These are phyloP conservation scores for Remorina albescens DNA, from an alignment of 2,797 vertebrate genomes.

Conservation along the genomic window DNA sequence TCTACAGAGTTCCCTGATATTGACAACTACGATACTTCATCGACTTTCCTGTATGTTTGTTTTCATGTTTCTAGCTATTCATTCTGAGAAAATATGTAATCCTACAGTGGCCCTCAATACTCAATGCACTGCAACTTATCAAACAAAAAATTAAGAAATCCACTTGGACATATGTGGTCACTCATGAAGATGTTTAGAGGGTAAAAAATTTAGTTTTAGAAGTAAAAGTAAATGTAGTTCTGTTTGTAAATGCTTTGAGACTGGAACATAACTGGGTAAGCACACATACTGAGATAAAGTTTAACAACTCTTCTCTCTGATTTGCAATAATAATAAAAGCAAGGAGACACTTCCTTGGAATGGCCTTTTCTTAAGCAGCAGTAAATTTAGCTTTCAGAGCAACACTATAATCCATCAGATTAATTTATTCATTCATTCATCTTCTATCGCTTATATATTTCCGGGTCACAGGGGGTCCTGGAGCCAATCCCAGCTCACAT, in stretches of 20 bases:
- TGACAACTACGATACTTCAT: not conserved
- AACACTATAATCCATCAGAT: conserved; percentile 9
- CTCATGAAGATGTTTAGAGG: not conserved
- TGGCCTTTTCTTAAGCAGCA: conserved; percentile 15
- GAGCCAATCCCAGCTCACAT: too few relatives aligned
- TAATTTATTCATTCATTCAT: too few relatives aligned
- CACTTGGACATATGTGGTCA: not conserved
- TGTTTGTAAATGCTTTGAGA: too few relatives aligned
- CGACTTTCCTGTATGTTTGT: too few relatives aligned
- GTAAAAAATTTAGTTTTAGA: too few relatives aligned
- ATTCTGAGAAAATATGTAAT: not conserved
- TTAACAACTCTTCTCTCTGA: conserved; percentile 7
- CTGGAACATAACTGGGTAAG: not conserved
- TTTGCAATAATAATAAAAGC: conserved; percentile 22
- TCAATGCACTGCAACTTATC: not conserved
- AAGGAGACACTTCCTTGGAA: conserved; percentile 5
- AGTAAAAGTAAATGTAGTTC: too few relatives aligned
- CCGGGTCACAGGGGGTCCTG: too few relatives aligned
- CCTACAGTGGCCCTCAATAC: too few relatives aligned
- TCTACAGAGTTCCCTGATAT: not conserved
- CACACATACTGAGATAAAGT: not conserved
- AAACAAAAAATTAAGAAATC: not conserved
- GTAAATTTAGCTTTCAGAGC: conserved; percentile 1
- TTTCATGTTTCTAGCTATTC: not conserved
- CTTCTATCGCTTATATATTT: too few relatives aligned